Evolutionary conservation across 2,888 invertebrate species (phyloP), one percentile per base, ranked within the genome.

Genomic region (Melieria picta): DNA sequence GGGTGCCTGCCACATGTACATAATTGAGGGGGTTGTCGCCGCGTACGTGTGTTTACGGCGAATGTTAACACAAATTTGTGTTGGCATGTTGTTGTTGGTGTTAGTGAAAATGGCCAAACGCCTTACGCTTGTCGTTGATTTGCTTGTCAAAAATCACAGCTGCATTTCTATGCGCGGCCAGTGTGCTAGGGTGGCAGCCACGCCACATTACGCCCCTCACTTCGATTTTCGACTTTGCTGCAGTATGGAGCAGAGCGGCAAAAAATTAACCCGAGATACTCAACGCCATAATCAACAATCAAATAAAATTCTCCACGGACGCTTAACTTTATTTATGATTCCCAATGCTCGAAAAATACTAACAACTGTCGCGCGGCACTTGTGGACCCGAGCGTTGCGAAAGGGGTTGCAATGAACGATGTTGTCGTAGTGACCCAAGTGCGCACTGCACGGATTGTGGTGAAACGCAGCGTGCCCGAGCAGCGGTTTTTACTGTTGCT

Each of bases 231-330:
- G 5, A 52, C 9, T 4, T 52, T 52, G 6, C 11, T n/a, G n/a
- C n/a, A 11, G 13, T 52, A 52, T 7, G 13, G 7, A 50, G 9
- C 9, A 50, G 11, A 50, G 3, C 13, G 55, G 65, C 46, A 55
- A 30, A 67, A 62, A 69, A 60, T 67, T 52, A 65, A 61, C 69
- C 30, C 58, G 43, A 63, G 48, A 64, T 65, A 67, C 67, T 73
- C 68, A 71, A 30, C 62, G 62, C 71, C 13, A 65, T 65, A 71
- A 74, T 71, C 73, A 71, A 62, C 71, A 71, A 74, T 68, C 71
- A 74, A 71, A 74, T 74, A 65, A 74, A 74, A 74, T 71, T 69
- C 71, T 74, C 73, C 65, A 67, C 48, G 73, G 73, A 74, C 73
- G 64, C 71, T 74, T 71, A 71, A 71, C 67, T 73, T 71, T 73